A percentile compares a stretch with the other conserved stretches of the same genome.
Conservation (phyloP, 2,888 invertebrate genomes). For the Cremastinae sp. region DNA sequence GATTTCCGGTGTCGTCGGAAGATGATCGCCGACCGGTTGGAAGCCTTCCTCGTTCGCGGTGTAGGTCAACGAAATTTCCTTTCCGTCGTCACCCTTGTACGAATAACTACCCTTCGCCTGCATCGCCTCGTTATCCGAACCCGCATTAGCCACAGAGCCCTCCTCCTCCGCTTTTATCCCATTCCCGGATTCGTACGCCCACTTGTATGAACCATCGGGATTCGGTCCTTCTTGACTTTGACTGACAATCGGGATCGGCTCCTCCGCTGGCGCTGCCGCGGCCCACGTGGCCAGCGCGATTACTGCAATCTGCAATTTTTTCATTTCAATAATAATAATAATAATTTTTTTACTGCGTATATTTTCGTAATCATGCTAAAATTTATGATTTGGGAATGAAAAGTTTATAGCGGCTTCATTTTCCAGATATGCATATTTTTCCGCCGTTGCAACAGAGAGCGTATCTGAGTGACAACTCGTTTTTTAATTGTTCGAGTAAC, state of each 20-base stretch:
- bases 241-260: constrained; percentile 74
- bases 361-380: background rate
- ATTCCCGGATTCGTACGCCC: constrained; percentile 80
- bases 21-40: constrained; percentile 77
- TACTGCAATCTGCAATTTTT: constrained; percentile 65
- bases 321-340: background rate
- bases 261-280: constrained; percentile 66
- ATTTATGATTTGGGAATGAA: background rate
- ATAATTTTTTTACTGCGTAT: background rate
- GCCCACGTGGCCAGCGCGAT: constrained; percentile 68
- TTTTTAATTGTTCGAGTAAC: constrained; percentile 40
- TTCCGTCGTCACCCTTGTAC: constrained; percentile 78
- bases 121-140: constrained; percentile 73
- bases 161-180: constrained; percentile 79
- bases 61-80: constrained; percentile 76
- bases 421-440: background rate
- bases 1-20: constrained; percentile 78
- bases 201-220: constrained; percentile 76
- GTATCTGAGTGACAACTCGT: background rate
- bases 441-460: background rate
- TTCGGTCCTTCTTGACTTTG: constrained; percentile 75
- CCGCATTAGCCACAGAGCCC: constrained; percentile 75
- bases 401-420: background rate
- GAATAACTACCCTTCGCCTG: constrained; percentile 77
- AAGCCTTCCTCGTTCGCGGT: constrained; percentile 79